phyloP scores from a whole-genome alignment of 2,113 vertebrate genomes.

The Chamaetylas fuelleborni region DNA sequence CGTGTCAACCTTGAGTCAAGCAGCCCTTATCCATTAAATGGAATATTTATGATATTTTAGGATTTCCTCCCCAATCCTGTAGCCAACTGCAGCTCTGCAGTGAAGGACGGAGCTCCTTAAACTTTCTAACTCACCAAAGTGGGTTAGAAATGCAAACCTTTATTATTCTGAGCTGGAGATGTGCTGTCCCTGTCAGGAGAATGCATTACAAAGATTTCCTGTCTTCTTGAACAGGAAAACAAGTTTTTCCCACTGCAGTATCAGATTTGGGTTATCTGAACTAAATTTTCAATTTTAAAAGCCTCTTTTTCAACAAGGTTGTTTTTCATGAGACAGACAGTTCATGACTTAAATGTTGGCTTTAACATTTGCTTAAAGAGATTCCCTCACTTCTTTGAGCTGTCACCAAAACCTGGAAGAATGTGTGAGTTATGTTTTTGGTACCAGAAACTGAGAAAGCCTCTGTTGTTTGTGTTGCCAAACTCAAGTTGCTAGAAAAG shows the following conservation, averaged over 20 bases:
- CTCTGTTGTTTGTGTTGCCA: neutral
- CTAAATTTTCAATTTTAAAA: neutral
- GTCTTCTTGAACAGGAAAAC: neutral
- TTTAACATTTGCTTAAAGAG: neutral
- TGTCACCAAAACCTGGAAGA: neutral
- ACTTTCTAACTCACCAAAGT: neutral
- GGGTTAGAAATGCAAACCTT: neutral
- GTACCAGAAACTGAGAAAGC: neutral
- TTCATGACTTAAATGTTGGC: neutral
- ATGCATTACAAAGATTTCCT: neutral
- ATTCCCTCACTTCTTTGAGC: neutral
- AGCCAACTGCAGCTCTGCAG: neutral
- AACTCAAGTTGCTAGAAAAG: neutral
- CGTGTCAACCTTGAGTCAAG: neutral
- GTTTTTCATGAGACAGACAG: neutral
- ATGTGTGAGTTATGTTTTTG: neutral
- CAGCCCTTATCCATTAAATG: neutral
- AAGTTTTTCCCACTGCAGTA: neutral
- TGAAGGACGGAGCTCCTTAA: neutral
- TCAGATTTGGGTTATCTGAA: neutral
- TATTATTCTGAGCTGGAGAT: neutral
- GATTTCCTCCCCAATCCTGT: neutral
- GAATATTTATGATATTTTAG: neutral
- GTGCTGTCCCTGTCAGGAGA: neutral
- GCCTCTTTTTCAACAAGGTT: neutral